Percentiles rank a stretch among this genome's conserved stretches.
phyloP scores from a whole-genome alignment of 1,140 invertebrate species.

The Lucilia sericata region DNA sequence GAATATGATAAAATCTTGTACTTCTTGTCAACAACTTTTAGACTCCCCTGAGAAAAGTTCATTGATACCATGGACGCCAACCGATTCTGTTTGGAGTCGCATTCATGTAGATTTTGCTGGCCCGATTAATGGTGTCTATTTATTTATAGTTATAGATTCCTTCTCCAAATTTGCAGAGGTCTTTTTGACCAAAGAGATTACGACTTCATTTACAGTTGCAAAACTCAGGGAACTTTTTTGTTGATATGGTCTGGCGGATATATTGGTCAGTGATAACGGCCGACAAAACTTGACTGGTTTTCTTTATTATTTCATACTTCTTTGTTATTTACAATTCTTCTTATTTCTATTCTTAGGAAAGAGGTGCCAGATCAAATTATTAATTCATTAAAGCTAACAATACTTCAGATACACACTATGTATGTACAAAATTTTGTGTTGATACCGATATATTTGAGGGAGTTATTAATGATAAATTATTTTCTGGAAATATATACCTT shows the following conservation, averaged over 20 bases:
- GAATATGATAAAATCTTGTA: neutral
- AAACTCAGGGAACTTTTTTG: conserved; percentile 32
- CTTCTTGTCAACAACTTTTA: no score
- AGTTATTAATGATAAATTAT: no score
- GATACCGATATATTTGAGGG: no score
- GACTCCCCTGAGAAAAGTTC: conserved; percentile 14
- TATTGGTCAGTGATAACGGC: conserved; percentile 55
- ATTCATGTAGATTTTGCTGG: neutral
- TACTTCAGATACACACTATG: no score
- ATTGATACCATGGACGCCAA: conserved; percentile 28
- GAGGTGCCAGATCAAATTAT: no score
- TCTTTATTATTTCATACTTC: no score
- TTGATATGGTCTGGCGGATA: conserved; percentile 53
- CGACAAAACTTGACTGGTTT: no score
- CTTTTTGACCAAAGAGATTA: conserved; percentile 27
- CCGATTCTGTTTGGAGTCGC: neutral
- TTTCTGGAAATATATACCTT: no score
- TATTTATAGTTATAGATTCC: neutral
- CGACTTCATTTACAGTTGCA: conserved; percentile 23
- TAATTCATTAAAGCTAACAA: no score
- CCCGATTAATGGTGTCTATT: neutral
- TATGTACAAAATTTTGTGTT: no score
- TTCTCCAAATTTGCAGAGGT: conserved; percentile 14
- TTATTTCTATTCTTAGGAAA: no score
- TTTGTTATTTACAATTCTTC: no score